Conservation (phyloP, 2,113 vertebrate species). For the Bostrychus sinensis region DNA sequence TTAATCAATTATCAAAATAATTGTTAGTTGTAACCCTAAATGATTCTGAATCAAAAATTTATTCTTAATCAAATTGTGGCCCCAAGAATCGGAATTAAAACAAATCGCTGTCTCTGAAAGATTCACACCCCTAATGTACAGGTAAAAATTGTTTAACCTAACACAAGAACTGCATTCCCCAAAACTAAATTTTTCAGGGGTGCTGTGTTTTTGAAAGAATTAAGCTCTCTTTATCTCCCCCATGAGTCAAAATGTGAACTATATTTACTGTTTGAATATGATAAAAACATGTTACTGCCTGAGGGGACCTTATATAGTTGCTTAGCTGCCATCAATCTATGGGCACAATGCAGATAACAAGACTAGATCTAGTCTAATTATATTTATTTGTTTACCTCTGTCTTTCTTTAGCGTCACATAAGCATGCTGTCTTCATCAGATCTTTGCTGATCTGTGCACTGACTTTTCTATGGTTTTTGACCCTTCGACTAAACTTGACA, state of each 20-base stretch:
- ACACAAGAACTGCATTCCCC: too few relatives aligned
- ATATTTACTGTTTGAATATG: background rate
- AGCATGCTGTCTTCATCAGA: constrained; percentile 40
- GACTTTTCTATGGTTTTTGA: constrained; percentile 13
- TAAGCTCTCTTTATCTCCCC: background rate
- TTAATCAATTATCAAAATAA: too few relatives aligned
- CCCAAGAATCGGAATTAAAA: too few relatives aligned
- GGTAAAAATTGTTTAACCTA: too few relatives aligned
- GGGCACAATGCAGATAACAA: constrained; percentile 23
- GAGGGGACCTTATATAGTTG: background rate
- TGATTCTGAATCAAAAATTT: too few relatives aligned
- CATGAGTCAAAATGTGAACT: background rate
- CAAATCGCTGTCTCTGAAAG: too few relatives aligned
- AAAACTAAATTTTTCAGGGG: too few relatives aligned
- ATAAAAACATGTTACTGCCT: constrained; percentile 6
- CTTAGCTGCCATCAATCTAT: constrained; percentile 16
- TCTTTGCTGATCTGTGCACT: constrained; percentile 34
- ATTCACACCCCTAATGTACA: too few relatives aligned
- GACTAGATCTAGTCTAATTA: constrained; percentile 20
- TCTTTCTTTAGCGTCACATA: constrained; percentile 29
- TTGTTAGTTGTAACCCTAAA: too few relatives aligned
- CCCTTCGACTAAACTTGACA: background rate
- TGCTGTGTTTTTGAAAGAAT: too few relatives aligned
- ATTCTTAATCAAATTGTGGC: too few relatives aligned
- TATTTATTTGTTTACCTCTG: constrained; percentile 42